Base-by-base conservation (phyloP, 2,797 vertebrate genomes). In the Myotis planiceps region DNA sequence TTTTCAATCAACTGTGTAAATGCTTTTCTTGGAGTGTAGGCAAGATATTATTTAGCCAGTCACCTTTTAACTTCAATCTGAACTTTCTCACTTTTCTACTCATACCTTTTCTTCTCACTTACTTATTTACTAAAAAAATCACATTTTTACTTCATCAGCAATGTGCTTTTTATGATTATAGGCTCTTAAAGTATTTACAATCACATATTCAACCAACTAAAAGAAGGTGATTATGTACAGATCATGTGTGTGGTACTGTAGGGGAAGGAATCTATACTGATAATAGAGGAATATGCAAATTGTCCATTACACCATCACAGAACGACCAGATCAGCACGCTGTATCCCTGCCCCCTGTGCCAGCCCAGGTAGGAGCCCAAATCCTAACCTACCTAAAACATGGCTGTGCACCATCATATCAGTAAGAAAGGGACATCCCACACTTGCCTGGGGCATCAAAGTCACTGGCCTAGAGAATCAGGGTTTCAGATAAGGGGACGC, bases 1-100 rank as follows among this genome's bases (percentile, higher is more conserved):
- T 83, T 92, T 92, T 92, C n/a, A 83, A 14, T 86, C 45, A 95
- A 37, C 37, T 92, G 55, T 84, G 84, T 76, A 79, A 58, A 76
- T 88, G 6, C 8, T 92, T 87, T 91, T 63, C 53, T 89, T 84
- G 27, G 51, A 75, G 21, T 45, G 19, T 49, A 71, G n/a, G 49
- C 19, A 81, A 84, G 47, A 86, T 82, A 9, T 75, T 84, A 87
- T 90, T 47, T 84, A 51, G 42, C 63, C 75, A 81, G 69, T 92
- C 14, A 88, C 60, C 15, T 93, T 95, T 94, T 72, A 94, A 69
- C 63, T 78, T 78, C n/a, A 75, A 92, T 15, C 9, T 79, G 74
- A 65, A 18, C 10, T 69, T 95, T 94, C 47, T 93, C 32, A 63
- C 25, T 47, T 2, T 71, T 34, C 53, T 86, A 21, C 49, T 95